A percentile compares a stretch with the other conserved stretches of the same genome.
Conservation (phyloP, 2,888 invertebrate species). For the Sinotaia quadrata region DNA sequence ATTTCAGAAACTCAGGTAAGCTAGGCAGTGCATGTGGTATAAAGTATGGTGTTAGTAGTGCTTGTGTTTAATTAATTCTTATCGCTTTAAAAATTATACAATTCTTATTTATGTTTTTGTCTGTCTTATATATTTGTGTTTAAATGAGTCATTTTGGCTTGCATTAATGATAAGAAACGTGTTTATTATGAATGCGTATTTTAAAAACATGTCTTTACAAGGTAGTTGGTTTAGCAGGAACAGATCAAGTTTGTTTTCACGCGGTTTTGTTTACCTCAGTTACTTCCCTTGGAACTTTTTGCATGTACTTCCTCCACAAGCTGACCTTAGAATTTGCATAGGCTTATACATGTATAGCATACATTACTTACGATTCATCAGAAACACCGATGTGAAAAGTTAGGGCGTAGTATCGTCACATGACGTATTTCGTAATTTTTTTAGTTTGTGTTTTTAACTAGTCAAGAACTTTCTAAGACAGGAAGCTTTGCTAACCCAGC, state of each 20-base stretch:
- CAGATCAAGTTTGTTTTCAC: constrained; percentile 27
- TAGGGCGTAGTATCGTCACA: constrained; percentile 17
- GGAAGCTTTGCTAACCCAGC: not conserved
- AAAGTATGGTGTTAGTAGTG: not conserved
- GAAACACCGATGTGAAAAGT: constrained; percentile 28
- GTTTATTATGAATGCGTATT: no score
- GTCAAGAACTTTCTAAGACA: not conserved
- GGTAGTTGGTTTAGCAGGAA: no score
- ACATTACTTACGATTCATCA: constrained; percentile 30
- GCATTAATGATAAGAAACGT: no score
- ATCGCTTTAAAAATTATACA: no score
- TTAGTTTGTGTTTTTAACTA: constrained; percentile 26
- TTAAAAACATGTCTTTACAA: no score
- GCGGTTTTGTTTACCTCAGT: constrained; percentile 17
- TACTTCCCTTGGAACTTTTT: constrained; percentile 29
- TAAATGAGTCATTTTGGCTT: no score
- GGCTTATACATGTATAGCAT: no score
- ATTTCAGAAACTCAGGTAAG: constrained; percentile 59
- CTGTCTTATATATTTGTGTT: no score
- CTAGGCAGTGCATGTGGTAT: not conserved
- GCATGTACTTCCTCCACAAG: constrained; percentile 14
- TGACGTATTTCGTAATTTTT: constrained; percentile 32
- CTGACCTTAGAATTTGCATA: constrained; percentile 36
- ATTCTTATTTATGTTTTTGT: not conserved
- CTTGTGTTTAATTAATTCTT: no score